Base-by-base conservation (phyloP, 2,888 invertebrate genomes). In the Argyresthia goedartella region DNA sequence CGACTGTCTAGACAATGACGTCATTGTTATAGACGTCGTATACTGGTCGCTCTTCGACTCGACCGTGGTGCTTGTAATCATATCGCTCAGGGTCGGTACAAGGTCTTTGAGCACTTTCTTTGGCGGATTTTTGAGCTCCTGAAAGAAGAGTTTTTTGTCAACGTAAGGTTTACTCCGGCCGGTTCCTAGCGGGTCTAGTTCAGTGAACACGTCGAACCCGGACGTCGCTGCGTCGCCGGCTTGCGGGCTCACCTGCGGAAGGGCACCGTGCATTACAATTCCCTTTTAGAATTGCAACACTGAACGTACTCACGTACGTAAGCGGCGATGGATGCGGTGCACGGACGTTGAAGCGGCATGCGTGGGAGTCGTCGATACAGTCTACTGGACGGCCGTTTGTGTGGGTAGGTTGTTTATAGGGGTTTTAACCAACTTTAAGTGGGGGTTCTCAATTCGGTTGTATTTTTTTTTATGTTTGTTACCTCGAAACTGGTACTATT, bases 111-210 rank as follows among this genome's bases (percentile, higher is more conserved):
- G 90, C 58, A 94, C 93, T 87, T 95, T 95, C 88, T 96, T 95
- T 64, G 96, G 95, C 63, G 96, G 96, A 85, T 96, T 96, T 88
- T 96, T 96, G 71, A 96, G 89, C 81, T 96, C 95, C 88, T 96
- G 95, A 89, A 97, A 97, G 89, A 97, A 97, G 87, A 95, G 95
- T 89, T 96, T 96, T 88, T 95, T 95, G 89, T 97, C 96, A 71
- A 96, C 91, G 88, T 96, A 97, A 58, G 96, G 96, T 84, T 94
- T 94, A 82, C 93, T 94, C 80, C 94, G 91, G 71, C 96, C 95
- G 64, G 95, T 96, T 71, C 96, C 96, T 73, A 96, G 88, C 56
- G 97, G 97, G 89, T 97, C 96, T 80, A 97, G 88, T 76, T 97
- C 96, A 60, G 95, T 95, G 89, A 97, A 97, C 66, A 96, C 94